Evolutionary conservation across 2,113 vertebrate genomes (phyloP), one percentile per base, ranked within the genome.

Genomic region (Cyprinodon variegatus): DNA sequence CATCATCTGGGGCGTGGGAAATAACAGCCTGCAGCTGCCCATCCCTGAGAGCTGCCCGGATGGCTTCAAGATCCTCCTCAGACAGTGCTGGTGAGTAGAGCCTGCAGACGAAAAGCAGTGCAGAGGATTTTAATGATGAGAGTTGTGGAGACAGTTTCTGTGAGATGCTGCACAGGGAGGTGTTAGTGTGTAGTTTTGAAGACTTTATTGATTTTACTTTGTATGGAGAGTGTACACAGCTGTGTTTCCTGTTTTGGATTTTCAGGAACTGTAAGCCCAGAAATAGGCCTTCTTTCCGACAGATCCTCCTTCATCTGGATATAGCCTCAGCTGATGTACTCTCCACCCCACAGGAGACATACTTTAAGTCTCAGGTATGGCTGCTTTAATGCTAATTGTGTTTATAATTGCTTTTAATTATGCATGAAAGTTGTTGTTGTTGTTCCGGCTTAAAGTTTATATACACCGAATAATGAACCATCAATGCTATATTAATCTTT

Each of bases 1-100:
- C 83, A 99, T 99, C 63, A 99, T 99, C 84, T 99, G 98, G 98
- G 97, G 98, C 0, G 97, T 99, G 60, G 98, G 98, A 43, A 99
- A 98, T 93, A 99, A 99, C 92, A 99, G 98, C 90, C 96, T 99
- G 9, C 97, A 99, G 90, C 94, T 99, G 78, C 98, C 97, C 17
- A 93, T 99, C 4, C 98, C 98, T 15, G 96, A 97, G 74, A 96
- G 97, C 90, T 99, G 98, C 89, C 98, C 98, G 0, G 98, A 99
- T 0, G 98, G 97, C 82, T 99, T 99, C 94, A 99, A 99, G 92
- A 96, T 99, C 86, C 94, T 99, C 70, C 95, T 99, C 83, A 94
- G 95, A 61, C 98, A 99, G 90, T 98, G 97, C 94, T 99, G 98
- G 98, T 99, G 90, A 96, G 95, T 57, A 90, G 78, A 3, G 11